phyloP scores from a whole-genome alignment of 2,888 invertebrate species.

The Limnephilus rhombicus region DNA sequence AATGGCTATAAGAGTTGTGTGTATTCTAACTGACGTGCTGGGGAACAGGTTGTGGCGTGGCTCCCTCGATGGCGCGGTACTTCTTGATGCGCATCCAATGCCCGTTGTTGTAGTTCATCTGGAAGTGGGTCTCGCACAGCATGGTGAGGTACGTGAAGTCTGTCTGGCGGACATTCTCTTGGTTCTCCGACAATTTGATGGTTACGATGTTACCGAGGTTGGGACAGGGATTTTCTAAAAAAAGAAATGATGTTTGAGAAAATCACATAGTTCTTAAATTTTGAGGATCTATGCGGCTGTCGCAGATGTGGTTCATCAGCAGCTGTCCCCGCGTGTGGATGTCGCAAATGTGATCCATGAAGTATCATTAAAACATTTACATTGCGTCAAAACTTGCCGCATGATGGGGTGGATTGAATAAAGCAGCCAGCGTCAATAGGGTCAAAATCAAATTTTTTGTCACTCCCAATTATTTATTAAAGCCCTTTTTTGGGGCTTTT shows the following conservation, averaged over 20 bases:
- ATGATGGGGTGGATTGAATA: too few relatives aligned
- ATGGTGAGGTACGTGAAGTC: constrained; percentile 87
- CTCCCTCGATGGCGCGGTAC: constrained; percentile 84
- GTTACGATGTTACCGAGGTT: constrained; percentile 97
- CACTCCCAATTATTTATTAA: too few relatives aligned
- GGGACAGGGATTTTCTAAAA: constrained; percentile 96
- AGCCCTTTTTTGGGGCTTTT: too few relatives aligned
- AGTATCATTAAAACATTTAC: too few relatives aligned
- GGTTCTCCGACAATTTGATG: constrained; percentile 95
- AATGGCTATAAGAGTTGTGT: not conserved
- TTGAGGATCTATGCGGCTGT: too few relatives aligned
- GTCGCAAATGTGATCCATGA: too few relatives aligned
- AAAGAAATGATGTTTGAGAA: constrained; percentile 57
- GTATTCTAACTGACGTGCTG: constrained; percentile 63
- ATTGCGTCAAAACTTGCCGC: too few relatives aligned
- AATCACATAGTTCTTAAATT: too few relatives aligned
- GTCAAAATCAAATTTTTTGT: too few relatives aligned
- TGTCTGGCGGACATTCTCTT: constrained; percentile 90
- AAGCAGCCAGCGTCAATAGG: too few relatives aligned
- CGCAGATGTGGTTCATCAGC: too few relatives aligned
- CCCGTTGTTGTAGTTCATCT: constrained; percentile 98
- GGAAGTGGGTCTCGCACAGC: constrained; percentile 96
- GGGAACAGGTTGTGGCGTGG: constrained; percentile 60
- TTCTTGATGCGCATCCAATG: constrained; percentile 98
- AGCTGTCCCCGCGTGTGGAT: too few relatives aligned